phyloP scores from a whole-genome alignment of 1,140 invertebrate species.

The Philopotamus ludificatus region DNA sequence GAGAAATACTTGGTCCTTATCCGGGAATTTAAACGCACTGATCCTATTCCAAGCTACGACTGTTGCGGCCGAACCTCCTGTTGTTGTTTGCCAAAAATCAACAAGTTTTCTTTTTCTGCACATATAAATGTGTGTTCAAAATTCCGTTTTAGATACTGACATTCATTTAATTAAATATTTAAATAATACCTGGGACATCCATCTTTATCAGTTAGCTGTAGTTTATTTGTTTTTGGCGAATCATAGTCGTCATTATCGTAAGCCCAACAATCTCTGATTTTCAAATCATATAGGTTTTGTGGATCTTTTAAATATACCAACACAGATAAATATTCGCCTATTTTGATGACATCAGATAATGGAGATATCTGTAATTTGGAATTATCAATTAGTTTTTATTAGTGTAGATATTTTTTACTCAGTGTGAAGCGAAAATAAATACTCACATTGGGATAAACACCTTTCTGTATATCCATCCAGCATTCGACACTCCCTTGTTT shows the following conservation, averaged over 20 bases:
- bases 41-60: slow-evolving; percentile 67
- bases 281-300: slow-evolving; percentile 64
- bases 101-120: slow-evolving; percentile 67
- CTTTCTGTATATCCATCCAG: slow-evolving; percentile 77
- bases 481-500: slow-evolving; percentile 64
- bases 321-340: slow-evolving; percentile 69
- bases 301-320: slow-evolving; percentile 69
- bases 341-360: slow-evolving; percentile 64
- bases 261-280: slow-evolving; percentile 72
- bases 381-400: too few relatives aligned
- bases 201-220: slow-evolving; percentile 64
- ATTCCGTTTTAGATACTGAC: neutral
- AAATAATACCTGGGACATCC: slow-evolving; percentile 63
- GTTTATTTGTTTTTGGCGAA: slow-evolving; percentile 58
- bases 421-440: neutral
- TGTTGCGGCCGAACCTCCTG: slow-evolving; percentile 60
- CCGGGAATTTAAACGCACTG: slow-evolving; percentile 72
- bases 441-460: slow-evolving; percentile 66
- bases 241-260: slow-evolving; percentile 67
- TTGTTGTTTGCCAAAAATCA: slow-evolving; percentile 63
- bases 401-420: neutral
- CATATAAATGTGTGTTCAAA: slow-evolving; percentile 10
- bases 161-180: neutral
- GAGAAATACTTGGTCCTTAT: slow-evolving; percentile 68
- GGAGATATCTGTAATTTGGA: slow-evolving; percentile 56